phyloP scores from a whole-genome alignment of 2,888 invertebrate genomes.

The Harpalus rubripes region DNA sequence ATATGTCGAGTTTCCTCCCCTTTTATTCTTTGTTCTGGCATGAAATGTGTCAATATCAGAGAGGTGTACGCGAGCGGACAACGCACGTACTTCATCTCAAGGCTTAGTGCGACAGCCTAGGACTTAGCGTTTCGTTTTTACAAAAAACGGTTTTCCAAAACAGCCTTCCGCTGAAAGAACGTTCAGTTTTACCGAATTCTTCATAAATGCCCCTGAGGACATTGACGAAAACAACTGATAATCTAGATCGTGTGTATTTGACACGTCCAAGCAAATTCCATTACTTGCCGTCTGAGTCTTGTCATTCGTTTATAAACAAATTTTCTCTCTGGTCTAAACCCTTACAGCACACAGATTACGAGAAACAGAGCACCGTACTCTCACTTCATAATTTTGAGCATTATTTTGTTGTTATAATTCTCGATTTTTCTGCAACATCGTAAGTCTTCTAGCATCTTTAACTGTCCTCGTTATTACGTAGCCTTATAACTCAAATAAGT shows the following conservation, averaged over 20 bases:
- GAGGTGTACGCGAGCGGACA: slow-evolving; percentile 24
- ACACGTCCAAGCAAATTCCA: slow-evolving; percentile 2
- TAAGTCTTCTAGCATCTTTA: too few relatives aligned
- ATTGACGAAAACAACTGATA: background rate
- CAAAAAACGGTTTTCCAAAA: slow-evolving; percentile 29
- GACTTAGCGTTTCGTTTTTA: slow-evolving; percentile 28
- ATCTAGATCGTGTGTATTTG: background rate
- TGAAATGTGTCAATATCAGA: slow-evolving; percentile 47
- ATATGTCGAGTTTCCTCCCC: slow-evolving; percentile 23
- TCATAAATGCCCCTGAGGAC: background rate
- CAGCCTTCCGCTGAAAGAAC: background rate
- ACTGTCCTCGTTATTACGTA: too few relatives aligned
- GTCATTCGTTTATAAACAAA: background rate
- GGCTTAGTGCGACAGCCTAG: slow-evolving; percentile 18
- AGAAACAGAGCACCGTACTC: too few relatives aligned
- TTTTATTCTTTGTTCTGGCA: slow-evolving; percentile 34
- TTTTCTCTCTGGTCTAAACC: background rate
- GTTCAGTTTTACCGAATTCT: slow-evolving; percentile 8
- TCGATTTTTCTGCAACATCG: too few relatives aligned
- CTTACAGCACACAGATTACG: too few relatives aligned
- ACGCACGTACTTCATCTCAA: slow-evolving; percentile 31
- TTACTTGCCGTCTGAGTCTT: background rate
- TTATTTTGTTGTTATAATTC: too few relatives aligned
- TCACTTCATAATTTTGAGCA: too few relatives aligned
- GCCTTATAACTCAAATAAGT: too few relatives aligned